phyloP scores from a whole-genome alignment of 2,797 vertebrate genomes.

The Numenius phaeopus region DNA sequence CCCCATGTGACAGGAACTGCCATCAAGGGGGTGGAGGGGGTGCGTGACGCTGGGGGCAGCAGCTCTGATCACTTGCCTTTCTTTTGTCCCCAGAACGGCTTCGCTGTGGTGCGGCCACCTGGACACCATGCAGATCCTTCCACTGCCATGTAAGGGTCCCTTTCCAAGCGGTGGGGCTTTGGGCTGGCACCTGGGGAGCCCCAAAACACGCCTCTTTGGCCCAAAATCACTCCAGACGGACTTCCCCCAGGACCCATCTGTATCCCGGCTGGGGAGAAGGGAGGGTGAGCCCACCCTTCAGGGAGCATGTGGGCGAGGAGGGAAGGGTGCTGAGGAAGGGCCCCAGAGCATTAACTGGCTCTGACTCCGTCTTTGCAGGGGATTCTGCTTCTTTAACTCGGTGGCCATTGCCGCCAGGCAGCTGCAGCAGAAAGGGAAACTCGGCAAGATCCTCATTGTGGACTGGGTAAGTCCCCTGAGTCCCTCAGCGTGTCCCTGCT shows the following conservation, averaged over 20 bases:
- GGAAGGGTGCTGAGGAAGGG: neutral
- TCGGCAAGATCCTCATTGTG: constrained; percentile 94
- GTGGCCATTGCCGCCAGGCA: constrained; percentile 94
- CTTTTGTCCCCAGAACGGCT: constrained; percentile 88
- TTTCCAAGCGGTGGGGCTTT: too few relatives aligned
- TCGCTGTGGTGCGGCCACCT: constrained; percentile 94
- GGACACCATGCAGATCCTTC: constrained; percentile 95
- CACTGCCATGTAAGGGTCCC: constrained; percentile 88
- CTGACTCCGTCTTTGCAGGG: constrained; percentile 79
- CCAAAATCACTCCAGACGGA: neutral
- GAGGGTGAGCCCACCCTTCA: neutral
- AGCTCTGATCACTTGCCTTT: neutral
- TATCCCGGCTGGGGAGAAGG: neutral
- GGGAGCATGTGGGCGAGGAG: neutral
- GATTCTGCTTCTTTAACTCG: constrained; percentile 97
- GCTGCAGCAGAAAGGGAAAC: constrained; percentile 92
- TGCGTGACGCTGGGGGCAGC: accelerated
- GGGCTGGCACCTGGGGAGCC: neutral
- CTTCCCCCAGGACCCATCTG: accelerated
- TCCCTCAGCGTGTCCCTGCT: neutral
- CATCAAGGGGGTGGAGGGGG: accelerated
- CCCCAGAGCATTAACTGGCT: accelerated
- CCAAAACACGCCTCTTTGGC: accelerated
- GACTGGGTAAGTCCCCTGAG: constrained; percentile 88
- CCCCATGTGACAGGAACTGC: accelerated